A percentile compares a stretch with the other conserved stretches of the same genome.
Conservation (phyloP, 2,888 invertebrate species). For the Eulithis testata region DNA sequence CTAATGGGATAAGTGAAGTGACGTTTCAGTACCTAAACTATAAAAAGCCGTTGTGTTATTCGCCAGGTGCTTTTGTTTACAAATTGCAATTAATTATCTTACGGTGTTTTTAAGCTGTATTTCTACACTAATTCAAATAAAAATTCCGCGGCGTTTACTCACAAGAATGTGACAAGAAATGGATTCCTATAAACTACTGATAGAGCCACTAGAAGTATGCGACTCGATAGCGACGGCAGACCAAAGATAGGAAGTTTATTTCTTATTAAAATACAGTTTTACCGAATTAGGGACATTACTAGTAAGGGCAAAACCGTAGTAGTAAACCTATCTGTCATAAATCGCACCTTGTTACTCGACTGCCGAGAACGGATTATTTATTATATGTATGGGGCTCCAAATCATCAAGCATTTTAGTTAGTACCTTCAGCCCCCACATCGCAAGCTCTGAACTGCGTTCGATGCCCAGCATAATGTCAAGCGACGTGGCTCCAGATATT, state of each 20-base stretch:
- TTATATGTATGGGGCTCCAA: not conserved
- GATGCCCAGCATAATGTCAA: no score
- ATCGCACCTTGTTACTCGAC: conserved; percentile 32
- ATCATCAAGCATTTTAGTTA: no score
- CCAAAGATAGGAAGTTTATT: conserved; percentile 27
- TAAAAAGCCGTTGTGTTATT: not conserved
- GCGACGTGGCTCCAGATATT: no score
- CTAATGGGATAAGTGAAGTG: no score
- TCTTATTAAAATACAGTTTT: conserved; percentile 43
- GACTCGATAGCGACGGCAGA: conserved; percentile 48
- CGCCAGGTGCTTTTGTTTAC: not conserved
- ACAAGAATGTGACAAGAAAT: conserved; percentile 50
- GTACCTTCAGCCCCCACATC: no score
- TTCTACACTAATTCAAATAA: conserved; percentile 37
- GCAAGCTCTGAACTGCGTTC: no score
- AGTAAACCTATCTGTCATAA: conserved; percentile 56
- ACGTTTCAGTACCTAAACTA: not conserved
- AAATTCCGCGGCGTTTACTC: conserved; percentile 43
- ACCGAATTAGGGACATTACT: conserved; percentile 48
- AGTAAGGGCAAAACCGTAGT: conserved; percentile 16
- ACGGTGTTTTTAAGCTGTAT: not conserved
- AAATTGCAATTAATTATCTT: not conserved
- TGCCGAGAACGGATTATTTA: not conserved
- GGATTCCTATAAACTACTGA: conserved; percentile 45
- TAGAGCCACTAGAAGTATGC: conserved; percentile 41